Percentiles rank a stretch among this genome's conserved stretches.
Conservation (phyloP, 2,888 invertebrate species). For the Gymnosoma rotundatum region DNA sequence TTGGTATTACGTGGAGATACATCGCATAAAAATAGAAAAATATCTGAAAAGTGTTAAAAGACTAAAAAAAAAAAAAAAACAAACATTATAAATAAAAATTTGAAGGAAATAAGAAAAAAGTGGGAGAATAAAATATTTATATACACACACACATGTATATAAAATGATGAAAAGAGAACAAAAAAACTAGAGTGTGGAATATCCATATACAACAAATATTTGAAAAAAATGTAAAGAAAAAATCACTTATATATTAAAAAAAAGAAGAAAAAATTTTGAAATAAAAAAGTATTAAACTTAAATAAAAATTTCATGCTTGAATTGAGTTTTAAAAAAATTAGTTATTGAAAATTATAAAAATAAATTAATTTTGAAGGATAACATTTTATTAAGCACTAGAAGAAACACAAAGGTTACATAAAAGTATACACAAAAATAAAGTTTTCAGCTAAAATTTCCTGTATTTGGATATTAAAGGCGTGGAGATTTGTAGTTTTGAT, state of each 20-base stretch:
- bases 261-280: not conserved
- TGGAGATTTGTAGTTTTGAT: conserved; percentile 34
- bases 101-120: conserved; percentile 41
- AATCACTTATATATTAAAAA: conserved; percentile 48
- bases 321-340: conserved; percentile 24
- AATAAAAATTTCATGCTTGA: conserved; percentile 19
- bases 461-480: conserved; percentile 41
- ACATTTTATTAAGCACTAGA: conserved; percentile 16
- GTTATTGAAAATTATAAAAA: not conserved
- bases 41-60: conserved; percentile 15
- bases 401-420: conserved; percentile 40
- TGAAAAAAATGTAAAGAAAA: conserved; percentile 52
- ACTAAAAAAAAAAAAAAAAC: conserved; percentile 40
- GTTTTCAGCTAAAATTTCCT: conserved; percentile 30
- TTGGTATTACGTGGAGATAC: conserved; percentile 77
- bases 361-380: conserved; percentile 29
- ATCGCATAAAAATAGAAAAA: conserved; percentile 33
- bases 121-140: conserved; percentile 50
- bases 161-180: conserved; percentile 56
- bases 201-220: conserved; percentile 29
- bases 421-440: conserved; percentile 21
- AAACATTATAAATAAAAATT: conserved; percentile 28
- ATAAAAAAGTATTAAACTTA: not conserved
- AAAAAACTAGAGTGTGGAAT: conserved; percentile 54
- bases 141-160: conserved; percentile 17